Evolutionary conservation across 2,797 vertebrate species (phyloP).

Genomic region (Dermochelys coriacea): DNA sequence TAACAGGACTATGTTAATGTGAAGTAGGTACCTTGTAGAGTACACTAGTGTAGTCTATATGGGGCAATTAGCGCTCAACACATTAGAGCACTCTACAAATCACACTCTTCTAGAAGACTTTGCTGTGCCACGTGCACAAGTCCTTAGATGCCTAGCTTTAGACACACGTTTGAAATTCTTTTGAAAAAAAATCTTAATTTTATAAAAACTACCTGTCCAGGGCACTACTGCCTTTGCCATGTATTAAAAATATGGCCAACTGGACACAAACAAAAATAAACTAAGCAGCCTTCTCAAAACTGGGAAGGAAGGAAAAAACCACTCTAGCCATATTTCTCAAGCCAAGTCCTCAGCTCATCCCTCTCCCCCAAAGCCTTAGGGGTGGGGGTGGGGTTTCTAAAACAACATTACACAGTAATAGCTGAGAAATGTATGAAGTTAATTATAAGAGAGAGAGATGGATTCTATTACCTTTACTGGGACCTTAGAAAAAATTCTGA

Average conservation of each 20-base stretch:
- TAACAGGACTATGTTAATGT: too few species aligned
- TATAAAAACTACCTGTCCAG: neutral
- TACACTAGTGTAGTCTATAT: too few species aligned
- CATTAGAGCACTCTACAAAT: too few species aligned
- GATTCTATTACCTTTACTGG: slow-evolving; percentile 40
- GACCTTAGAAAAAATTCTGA: slow-evolving; percentile 35
- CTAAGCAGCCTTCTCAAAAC: neutral
- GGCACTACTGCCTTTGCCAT: neutral
- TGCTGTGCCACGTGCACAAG: too few species aligned
- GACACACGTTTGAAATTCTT: neutral
- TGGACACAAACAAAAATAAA: neutral
- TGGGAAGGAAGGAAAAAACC: neutral
- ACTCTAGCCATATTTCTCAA: neutral
- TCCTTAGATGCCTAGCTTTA: neutral
- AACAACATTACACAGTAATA: slow-evolving; percentile 1
- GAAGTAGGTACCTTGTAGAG: too few species aligned
- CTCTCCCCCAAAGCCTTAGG: neutral
- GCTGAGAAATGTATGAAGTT: slow-evolving; percentile 28
- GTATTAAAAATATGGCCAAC: neutral
- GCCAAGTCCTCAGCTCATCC: neutral
- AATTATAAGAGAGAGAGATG: slow-evolving; percentile 39
- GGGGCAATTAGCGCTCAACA: too few species aligned
- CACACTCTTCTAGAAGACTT: too few species aligned
- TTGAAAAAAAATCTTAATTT: neutral
- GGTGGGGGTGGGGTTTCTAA: neutral